Conservation (phyloP, 2,113 vertebrate species). For the Fulmarus glacialis region DNA sequence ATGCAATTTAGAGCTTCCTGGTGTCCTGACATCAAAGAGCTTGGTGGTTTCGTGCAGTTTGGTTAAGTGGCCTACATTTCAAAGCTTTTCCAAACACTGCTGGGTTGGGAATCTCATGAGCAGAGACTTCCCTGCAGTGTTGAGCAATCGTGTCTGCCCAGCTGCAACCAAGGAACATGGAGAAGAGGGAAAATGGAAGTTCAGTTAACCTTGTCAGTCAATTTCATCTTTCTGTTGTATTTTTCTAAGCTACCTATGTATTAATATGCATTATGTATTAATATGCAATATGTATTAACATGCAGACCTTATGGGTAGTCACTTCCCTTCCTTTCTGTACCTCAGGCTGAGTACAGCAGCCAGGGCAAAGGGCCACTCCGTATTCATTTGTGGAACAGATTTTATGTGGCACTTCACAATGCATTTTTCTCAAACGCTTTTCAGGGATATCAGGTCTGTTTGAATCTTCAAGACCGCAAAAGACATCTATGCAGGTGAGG, state of each 20-base stretch:
- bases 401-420: background rate
- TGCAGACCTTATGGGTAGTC: background rate
- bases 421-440: background rate
- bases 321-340: background rate
- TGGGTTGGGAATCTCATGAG: background rate
- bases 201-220: background rate
- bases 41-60: background rate
- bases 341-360: background rate
- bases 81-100: background rate
- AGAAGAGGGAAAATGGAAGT: background rate
- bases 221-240: background rate
- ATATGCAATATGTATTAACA: background rate
- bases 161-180: rapidly evolving
- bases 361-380: background rate
- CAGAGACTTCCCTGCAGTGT: rapidly evolving
- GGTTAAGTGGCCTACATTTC: background rate
- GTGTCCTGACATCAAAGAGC: background rate
- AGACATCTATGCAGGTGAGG: background rate
- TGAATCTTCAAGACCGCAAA: background rate
- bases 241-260: background rate
- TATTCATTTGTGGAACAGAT: background rate
- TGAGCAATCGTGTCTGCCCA: background rate
- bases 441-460: background rate
- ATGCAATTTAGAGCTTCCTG: background rate
- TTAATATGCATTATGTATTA: too few relatives aligned